Evolutionary conservation across 2,113 vertebrate species (phyloP), one percentile per base, ranked within the genome.

Genomic region (Aix galericulata): DNA sequence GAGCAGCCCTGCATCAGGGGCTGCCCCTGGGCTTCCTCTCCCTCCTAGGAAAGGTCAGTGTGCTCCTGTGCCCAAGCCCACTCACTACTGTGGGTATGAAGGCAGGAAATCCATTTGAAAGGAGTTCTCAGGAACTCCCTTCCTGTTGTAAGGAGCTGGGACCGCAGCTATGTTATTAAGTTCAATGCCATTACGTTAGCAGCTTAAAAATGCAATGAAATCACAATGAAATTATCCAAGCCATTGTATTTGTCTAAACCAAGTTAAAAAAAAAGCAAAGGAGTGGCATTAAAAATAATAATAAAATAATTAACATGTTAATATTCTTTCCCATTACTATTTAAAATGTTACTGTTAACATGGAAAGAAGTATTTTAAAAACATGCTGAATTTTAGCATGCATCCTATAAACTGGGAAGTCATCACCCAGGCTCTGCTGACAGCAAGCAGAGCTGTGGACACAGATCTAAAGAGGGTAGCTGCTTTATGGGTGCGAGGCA

Each of bases 41-140:
- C 40, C 44, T 15, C 5, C 88, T 42, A 44, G 31, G 53, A 15
- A 53, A 69, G 67, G 66, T 2, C 53, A 66, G 42, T n/a, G 42
- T 42, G 50, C 36, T 63, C 31, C 2, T 0, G 1, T 77, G 87
- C 59, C 86, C 60, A 69, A 67, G 53, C 27, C 71, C 0, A 0
- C 62, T 63, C 17, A 42, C 58, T 0, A 0, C 59, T 4, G 4
- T 11, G 81, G 74, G 94, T 82, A 50, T 13, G 1, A 82, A 0
- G 1, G n/a, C 72, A 89, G 93, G 95, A 97, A 93, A 71, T 88
- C 94, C 32, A 46, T 76, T 44, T 44, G 81, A 90, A 95, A 96
- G 86, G 66, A 94, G 86, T 96, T 96, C 88, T 89, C 91, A 96
- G 92, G 81, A 95, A 91, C 92, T 94, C 92, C 95, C 94, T 93